Percentiles rank a stretch among this genome's conserved stretches.
phyloP scores from a whole-genome alignment of 1,140 invertebrate species.

The Maniola jurtina region DNA sequence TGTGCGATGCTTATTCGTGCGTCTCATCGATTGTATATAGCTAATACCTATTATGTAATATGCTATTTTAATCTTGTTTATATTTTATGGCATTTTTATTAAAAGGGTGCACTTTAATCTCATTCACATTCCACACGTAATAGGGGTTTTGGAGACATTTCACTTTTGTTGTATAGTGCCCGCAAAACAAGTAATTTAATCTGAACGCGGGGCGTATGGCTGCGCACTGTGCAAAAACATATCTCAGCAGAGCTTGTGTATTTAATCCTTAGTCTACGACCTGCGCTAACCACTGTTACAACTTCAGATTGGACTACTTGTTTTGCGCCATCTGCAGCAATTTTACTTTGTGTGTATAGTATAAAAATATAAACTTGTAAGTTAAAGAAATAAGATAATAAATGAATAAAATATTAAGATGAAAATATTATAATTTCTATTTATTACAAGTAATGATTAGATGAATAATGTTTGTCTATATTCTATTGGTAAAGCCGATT shows the following conservation, averaged over 20 bases:
- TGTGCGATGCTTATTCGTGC: too few species aligned
- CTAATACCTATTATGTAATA: background rate
- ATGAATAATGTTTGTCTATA: too few species aligned
- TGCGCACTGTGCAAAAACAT: too few species aligned
- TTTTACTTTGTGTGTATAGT: background rate
- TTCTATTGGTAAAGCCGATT: too few species aligned
- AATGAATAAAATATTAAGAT: background rate
- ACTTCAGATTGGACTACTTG: too few species aligned
- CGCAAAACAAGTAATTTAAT: too few species aligned
- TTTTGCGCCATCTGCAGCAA: background rate
- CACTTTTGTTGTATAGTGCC: background rate
- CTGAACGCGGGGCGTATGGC: too few species aligned
- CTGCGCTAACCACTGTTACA: too few species aligned
- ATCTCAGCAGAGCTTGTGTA: too few species aligned
- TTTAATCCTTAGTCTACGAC: too few species aligned
- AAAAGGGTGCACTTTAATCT: constrained; percentile 25
- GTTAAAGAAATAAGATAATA: constrained; percentile 1
- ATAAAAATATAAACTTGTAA: constrained; percentile 17
- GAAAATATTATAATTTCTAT: background rate
- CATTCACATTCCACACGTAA: constrained; percentile 29
- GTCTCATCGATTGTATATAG: background rate
- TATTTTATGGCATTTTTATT: constrained; percentile 18
- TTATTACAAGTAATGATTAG: background rate
- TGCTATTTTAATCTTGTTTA: constrained; percentile 19
- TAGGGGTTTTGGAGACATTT: constrained; percentile 16